Evolutionary conservation across 1,140 invertebrate species (phyloP).

Genomic region (Formica selysi): DNA sequence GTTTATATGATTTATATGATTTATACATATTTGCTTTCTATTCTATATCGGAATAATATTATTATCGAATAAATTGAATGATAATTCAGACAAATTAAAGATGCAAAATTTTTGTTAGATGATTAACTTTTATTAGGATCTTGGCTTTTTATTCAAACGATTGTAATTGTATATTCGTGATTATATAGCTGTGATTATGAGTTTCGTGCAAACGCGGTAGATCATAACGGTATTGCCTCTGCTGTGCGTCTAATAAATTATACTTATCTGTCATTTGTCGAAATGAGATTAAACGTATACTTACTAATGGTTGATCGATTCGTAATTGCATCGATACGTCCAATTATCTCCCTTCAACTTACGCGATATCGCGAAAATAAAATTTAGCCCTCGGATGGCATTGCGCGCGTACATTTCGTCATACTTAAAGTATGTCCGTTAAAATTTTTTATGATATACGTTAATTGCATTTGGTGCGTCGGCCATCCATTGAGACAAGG

Average conservation of each 20-base stretch:
- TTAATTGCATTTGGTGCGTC: conserved; percentile 62
- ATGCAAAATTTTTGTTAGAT: background rate
- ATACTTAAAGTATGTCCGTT: conserved; percentile 59
- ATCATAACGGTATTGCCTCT: background rate
- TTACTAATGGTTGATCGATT: conserved; percentile 26
- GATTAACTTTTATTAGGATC: background rate
- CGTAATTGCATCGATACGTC: conserved; percentile 22
- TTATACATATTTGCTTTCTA: background rate
- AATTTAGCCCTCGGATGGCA: background rate
- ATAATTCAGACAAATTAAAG: background rate
- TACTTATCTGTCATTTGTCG: conserved; percentile 10
- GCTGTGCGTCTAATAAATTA: conserved; percentile 14
- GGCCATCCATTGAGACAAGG: conserved; percentile 45
- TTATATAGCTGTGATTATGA: conserved; percentile 40
- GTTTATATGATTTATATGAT: background rate
- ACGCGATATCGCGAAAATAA: conserved; percentile 42
- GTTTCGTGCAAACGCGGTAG: background rate
- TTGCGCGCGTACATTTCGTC: background rate
- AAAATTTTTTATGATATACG: conserved; percentile 46
- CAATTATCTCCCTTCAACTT: conserved; percentile 45
- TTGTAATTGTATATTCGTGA: background rate
- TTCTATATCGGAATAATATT: background rate
- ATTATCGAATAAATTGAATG: background rate
- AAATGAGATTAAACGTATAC: conserved; percentile 46
- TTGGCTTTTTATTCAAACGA: background rate